These are phyloP conservation scores for Ophthalmolycus amberensis DNA, from an alignment of 2,113 vertebrate genomes.

Conservation along the genomic window DNA sequence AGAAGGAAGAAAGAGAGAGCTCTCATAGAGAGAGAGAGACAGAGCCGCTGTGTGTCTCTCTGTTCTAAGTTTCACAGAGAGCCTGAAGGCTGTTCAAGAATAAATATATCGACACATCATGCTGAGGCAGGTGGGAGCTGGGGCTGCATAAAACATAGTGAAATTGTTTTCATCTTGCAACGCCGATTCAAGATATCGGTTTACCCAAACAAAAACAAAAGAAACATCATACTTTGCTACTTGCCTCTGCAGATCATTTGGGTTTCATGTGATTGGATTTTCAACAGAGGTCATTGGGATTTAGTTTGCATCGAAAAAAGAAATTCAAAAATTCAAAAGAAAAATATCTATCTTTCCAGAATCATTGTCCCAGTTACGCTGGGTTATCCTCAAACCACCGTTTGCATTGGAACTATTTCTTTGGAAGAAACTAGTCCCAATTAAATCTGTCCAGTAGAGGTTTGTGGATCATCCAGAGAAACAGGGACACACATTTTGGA, in stretches of 20 bases:
- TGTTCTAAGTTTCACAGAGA: slow-evolving; percentile 33
- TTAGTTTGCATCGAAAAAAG: background rate
- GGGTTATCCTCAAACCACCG: background rate
- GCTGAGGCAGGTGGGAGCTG: slow-evolving; percentile 41
- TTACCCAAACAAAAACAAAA: background rate
- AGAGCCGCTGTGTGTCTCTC: slow-evolving; percentile 44
- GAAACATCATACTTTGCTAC: background rate
- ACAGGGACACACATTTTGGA: background rate
- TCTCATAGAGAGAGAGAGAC: slow-evolving; percentile 24
- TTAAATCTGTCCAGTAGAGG: background rate
- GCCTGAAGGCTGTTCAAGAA: slow-evolving; percentile 10
- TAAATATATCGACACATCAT: slow-evolving; percentile 23
- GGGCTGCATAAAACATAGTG: background rate
- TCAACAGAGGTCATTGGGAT: background rate
- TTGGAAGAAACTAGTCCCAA: background rate
- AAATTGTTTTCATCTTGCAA: background rate
- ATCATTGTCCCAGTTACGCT: background rate
- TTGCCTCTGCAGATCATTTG: background rate
- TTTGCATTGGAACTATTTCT: background rate
- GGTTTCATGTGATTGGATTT: background rate
- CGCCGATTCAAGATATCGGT: background rate
- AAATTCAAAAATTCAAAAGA: background rate
- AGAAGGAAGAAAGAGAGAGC: slow-evolving; percentile 33
- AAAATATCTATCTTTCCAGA: background rate
- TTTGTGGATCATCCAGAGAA: background rate